These are phyloP conservation scores for Theocolax elegans DNA, from an alignment of 1,140 invertebrate species.

Conservation along the genomic window DNA sequence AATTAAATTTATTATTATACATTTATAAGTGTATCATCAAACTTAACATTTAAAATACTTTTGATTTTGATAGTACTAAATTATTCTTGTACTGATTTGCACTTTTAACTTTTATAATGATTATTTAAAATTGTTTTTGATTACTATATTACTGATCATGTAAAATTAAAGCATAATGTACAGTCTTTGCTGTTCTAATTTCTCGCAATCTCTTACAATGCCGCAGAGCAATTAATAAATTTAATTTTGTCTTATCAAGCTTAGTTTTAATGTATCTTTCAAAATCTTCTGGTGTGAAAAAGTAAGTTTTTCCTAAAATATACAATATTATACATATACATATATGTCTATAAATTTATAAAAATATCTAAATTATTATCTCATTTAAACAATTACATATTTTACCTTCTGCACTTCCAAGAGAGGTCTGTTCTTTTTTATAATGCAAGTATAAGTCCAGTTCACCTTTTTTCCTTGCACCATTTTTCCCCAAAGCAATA, in stretches of 20 bases:
- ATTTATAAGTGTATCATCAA: too few species aligned
- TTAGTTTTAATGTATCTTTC: slow-evolving; percentile 53
- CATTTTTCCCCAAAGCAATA: slow-evolving; percentile 53
- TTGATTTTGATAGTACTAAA: too few species aligned
- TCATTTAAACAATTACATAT: slow-evolving; percentile 6
- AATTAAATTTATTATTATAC: too few species aligned
- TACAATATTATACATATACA: not conserved
- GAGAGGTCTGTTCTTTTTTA: slow-evolving; percentile 50
- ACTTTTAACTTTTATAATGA: too few species aligned
- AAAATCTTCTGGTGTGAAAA: slow-evolving; percentile 62
- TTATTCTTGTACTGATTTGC: too few species aligned
- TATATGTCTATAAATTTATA: slow-evolving; percentile 31
- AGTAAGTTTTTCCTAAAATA: slow-evolving; percentile 55
- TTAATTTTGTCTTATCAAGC: slow-evolving; percentile 61
- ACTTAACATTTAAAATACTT: too few species aligned
- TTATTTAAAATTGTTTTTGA: too few species aligned
- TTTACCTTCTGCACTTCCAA: slow-evolving; percentile 49
- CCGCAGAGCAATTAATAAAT: slow-evolving; percentile 57
- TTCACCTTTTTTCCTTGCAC: slow-evolving; percentile 59
- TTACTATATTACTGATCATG: too few species aligned
- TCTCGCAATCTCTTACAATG: slow-evolving; percentile 60
- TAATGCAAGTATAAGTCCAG: slow-evolving; percentile 58
- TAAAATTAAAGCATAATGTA: slow-evolving; percentile 56
- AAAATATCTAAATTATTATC: slow-evolving; percentile 27
- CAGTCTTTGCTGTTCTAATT: slow-evolving; percentile 52